These are phyloP conservation scores for Datnioides undecimradiatus DNA, from an alignment of 2,113 vertebrate genomes.

Conservation along the genomic window DNA sequence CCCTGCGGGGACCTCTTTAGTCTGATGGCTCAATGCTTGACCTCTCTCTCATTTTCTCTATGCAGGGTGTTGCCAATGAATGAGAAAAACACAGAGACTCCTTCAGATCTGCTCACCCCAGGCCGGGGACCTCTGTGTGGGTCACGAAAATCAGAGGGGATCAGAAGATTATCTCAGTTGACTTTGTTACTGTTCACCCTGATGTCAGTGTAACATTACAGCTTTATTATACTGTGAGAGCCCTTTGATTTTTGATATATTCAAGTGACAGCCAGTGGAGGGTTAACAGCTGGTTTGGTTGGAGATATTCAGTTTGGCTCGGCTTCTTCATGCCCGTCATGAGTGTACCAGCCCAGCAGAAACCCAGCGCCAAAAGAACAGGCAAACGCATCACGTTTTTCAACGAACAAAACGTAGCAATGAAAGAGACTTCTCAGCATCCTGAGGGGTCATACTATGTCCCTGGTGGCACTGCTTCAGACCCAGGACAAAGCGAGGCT, in stretches of 20 bases:
- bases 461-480: slow-evolving; percentile 83
- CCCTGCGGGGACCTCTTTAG: slow-evolving; percentile 52
- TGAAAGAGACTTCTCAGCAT: slow-evolving; percentile 88
- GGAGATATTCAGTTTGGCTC: slow-evolving; percentile 21
- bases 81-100: slow-evolving; percentile 60
- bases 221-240: background rate
- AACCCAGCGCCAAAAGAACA: slow-evolving; percentile 90
- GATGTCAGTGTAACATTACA: slow-evolving; percentile 18
- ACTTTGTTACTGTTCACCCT: background rate
- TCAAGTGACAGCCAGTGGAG: slow-evolving; percentile 1
- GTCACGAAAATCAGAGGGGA: slow-evolving; percentile 53
- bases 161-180: slow-evolving; percentile 44
- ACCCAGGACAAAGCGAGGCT: slow-evolving; percentile 80
- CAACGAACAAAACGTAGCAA: slow-evolving; percentile 84
- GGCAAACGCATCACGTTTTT: slow-evolving; percentile 94
- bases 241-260: background rate
- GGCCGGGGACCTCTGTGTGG: slow-evolving; percentile 44
- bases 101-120: slow-evolving; percentile 62
- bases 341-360: slow-evolving; percentile 95
- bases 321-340: slow-evolving; percentile 87
- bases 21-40: slow-evolving; percentile 67
- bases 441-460: slow-evolving; percentile 90
- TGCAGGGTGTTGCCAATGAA: slow-evolving; percentile 77
- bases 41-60: slow-evolving; percentile 71
- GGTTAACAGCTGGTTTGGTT: slow-evolving; percentile 8